Evolutionary conservation across 2,797 vertebrate genomes (phyloP), one percentile per base, ranked within the genome.

Genomic region (Atherinosoma microstoma): DNA sequence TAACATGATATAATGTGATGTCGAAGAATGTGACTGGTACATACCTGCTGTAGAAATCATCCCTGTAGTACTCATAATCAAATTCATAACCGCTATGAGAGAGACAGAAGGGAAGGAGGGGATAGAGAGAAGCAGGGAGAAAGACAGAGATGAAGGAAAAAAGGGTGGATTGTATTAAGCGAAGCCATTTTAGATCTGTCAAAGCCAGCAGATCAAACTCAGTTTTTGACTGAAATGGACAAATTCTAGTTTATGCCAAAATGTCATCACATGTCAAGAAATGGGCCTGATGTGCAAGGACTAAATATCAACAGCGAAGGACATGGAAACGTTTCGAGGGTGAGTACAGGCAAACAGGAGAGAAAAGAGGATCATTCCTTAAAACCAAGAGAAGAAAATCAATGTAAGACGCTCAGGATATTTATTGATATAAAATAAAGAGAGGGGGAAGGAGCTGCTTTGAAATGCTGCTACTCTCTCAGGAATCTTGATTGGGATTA

Each of bases 31-130:
- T 2, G 51, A 80, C 54, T 18, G 57, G 77, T 65, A 97, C 97
- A 29, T 96, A 99, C 98, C 98, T 93, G 91, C 94, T 98, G 95
- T 99, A 99, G 95, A 99, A 99, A 86, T 99, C 98, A 84, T 99
- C 98, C 90, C 98, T 97, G 96, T 99, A 99, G 96, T 98, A 99
- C 90, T 99, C 98, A 38, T 99, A 99, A 90, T 99, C 98, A 92
- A 99, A 99, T 87, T 99, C 97, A 84, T 98, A 99, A 69, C 97
- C 96, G 35, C 98, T 99, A 86, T 67, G 67, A 77, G 86, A 71
- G 56, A 76, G 12, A 76, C 0, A 67, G 64, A 58, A 15, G 15
- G 29, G 32, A 36, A 3, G 18, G 40, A 40, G 35, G 9, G 32
- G 0, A 16, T 16, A 35, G 27, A 60, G 16, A 57, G 47, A 60